Evolutionary conservation across 2,113 vertebrate species (phyloP).

Genomic region (Triplophysa siluroides): DNA sequence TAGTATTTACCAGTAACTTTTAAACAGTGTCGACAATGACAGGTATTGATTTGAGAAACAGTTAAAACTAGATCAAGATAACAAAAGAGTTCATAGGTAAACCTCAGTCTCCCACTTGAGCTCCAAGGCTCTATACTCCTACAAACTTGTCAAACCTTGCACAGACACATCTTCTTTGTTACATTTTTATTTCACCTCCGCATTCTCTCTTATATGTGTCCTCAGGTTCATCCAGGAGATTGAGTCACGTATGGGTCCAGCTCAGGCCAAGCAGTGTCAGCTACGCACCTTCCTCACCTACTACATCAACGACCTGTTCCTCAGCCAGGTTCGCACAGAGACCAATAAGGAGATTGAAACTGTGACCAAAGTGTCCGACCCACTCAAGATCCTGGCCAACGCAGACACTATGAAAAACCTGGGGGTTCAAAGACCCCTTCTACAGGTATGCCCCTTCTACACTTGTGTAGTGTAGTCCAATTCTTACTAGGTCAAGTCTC

Average conservation of each 20-base stretch:
- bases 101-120: background rate
- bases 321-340: conserved; percentile 91
- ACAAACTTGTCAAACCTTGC: background rate
- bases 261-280: conserved; percentile 91
- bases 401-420: conserved; percentile 95
- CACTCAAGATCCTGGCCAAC: conserved; percentile 89
- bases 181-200: background rate
- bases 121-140: too few species aligned
- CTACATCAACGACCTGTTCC: conserved; percentile 98
- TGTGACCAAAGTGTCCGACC: conserved; percentile 90
- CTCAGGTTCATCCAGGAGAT: conserved; percentile 95
- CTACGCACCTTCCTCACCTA: conserved; percentile 92
- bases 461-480: too few species aligned
- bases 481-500: too few species aligned
- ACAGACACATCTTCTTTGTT: background rate
- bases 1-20: too few species aligned
- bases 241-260: conserved; percentile 85
- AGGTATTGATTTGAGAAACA: too few species aligned
- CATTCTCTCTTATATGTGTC: conserved; percentile 28
- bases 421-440: conserved; percentile 89
- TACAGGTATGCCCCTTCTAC: conserved; percentile 80
- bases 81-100: background rate
- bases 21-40: too few species aligned
- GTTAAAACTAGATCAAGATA: too few species aligned
- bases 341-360: conserved; percentile 97